Evolutionary conservation across 2,888 invertebrate species (phyloP), one percentile per base, ranked within the genome.

Genomic region (Xylota segnis): DNA sequence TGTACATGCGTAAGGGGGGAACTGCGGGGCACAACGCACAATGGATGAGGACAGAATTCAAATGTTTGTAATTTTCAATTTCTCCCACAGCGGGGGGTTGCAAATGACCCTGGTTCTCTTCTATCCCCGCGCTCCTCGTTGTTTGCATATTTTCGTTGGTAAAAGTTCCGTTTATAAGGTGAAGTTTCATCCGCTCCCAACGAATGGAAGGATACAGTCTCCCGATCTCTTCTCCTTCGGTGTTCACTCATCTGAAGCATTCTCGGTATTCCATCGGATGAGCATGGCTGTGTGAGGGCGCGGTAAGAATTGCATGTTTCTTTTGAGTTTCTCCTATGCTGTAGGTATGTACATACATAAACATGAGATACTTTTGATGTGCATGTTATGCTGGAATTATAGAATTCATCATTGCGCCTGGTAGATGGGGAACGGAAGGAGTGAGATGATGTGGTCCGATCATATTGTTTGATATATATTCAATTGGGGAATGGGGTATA

Each of bases 11-110:
- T 40, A 2, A 23, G 52, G 43, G 12, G 27, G 37, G 16, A 54
- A 16, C 32, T 16, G 32, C 12, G 32, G 50, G 45, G 5, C 32
- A n/a, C n/a, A 29, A 59, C 37, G 27, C 50, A 40, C 47, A 50
- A 27, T 71, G 37, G 34, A 40, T 52, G 47, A 50, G 18, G 43
- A 50, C 47, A 63, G 56, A 65, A 58, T 65, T 78, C 29, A 71
- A 71, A 71, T 65, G 65, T 37, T 75, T 45, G 27, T 75, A 56
- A 65, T 65, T 65, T 75, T 58, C 75, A 65, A 66, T 54, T 72
- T 54, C 61, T 61, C 29, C 4, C 50, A 40, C 40, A 65, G 18
- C 45, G 29, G 47, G 47, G n/a, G 43, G 43, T 75, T 34, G 16
- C 14, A 12, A 52, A 23, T 52, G 56, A 65, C 27, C 37, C 2